Conservation (phyloP, 2,888 invertebrate genomes). For the Nineta flava region DNA sequence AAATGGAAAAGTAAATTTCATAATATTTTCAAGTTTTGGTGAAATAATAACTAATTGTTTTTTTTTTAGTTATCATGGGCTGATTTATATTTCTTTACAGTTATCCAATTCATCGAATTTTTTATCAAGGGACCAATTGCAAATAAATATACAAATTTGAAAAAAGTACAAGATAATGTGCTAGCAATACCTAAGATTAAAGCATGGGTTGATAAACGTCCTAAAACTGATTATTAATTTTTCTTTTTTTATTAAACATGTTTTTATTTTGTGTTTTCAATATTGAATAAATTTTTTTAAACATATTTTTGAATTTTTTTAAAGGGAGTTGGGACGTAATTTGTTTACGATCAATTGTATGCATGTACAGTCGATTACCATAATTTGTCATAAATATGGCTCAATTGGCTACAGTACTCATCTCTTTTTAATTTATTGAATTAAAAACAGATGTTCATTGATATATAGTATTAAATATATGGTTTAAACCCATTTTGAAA, state of each 20-base stretch:
- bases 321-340: too few species aligned
- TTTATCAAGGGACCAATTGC: slow-evolving; percentile 31
- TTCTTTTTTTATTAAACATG: background rate
- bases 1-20: slow-evolving; percentile 26
- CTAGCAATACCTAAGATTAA: slow-evolving; percentile 39
- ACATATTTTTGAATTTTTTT: too few species aligned
- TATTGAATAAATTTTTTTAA: too few species aligned
- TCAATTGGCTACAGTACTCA: too few species aligned
- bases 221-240: slow-evolving; percentile 33
- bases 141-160: slow-evolving; percentile 40
- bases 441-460: too few species aligned
- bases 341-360: too few species aligned
- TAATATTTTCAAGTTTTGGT: background rate
- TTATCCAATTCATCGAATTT: slow-evolving; percentile 39
- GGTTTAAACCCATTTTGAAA: too few species aligned
- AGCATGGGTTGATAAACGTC: slow-evolving; percentile 46
- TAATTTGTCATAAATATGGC: too few species aligned
- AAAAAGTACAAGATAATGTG: slow-evolving; percentile 36
- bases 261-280: background rate
- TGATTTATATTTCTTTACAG: slow-evolving; percentile 40
- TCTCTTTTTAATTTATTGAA: too few species aligned
- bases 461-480: too few species aligned
- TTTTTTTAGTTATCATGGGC: slow-evolving; percentile 42
- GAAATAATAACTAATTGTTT: slow-evolving; percentile 1
- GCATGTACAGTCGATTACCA: too few species aligned